Conservation (phyloP, 2,113 vertebrate species). For the Casuarius casuarius region DNA sequence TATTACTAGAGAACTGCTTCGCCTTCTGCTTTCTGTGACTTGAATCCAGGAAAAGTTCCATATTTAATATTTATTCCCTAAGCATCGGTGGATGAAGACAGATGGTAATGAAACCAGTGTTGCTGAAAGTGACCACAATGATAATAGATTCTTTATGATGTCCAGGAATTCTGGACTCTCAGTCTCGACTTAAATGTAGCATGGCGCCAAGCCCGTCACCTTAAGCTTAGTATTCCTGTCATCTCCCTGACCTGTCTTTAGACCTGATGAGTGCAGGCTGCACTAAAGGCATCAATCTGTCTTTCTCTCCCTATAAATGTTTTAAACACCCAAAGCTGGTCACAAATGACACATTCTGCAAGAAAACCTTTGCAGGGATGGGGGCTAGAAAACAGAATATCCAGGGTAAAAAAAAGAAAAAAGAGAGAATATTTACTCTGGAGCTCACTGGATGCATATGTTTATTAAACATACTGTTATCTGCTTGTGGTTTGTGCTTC, state of each 20-base stretch:
- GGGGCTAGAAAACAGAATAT: neutral
- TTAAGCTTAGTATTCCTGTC: conserved; percentile 74
- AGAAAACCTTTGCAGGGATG: conserved; percentile 27
- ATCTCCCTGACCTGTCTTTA: conserved; percentile 77
- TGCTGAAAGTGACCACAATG: conserved; percentile 82
- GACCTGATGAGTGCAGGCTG: conserved; percentile 73
- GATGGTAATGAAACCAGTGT: conserved; percentile 81
- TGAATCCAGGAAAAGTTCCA: conserved; percentile 75
- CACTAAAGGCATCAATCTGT: conserved; percentile 79
- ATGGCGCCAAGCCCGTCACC: conserved; percentile 77
- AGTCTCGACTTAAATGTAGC: conserved; percentile 78
- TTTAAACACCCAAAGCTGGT: conserved; percentile 76
- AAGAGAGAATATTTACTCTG: neutral
- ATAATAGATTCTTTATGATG: conserved; percentile 85
- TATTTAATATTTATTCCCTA: conserved; percentile 82
- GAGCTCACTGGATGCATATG: neutral
- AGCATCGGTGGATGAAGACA: conserved; percentile 78
- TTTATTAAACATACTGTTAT: neutral
- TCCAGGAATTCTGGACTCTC: conserved; percentile 81
- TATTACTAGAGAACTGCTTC: conserved; percentile 40
- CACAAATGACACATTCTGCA: conserved; percentile 63
- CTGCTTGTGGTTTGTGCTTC: neutral
- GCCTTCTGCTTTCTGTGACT: conserved; percentile 63
- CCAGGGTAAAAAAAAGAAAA: neutral
- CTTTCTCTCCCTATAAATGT: conserved; percentile 72